These are phyloP conservation scores for Drosophila nigricruria DNA, from an alignment of 2,888 invertebrate genomes.

Conservation along the genomic window DNA sequence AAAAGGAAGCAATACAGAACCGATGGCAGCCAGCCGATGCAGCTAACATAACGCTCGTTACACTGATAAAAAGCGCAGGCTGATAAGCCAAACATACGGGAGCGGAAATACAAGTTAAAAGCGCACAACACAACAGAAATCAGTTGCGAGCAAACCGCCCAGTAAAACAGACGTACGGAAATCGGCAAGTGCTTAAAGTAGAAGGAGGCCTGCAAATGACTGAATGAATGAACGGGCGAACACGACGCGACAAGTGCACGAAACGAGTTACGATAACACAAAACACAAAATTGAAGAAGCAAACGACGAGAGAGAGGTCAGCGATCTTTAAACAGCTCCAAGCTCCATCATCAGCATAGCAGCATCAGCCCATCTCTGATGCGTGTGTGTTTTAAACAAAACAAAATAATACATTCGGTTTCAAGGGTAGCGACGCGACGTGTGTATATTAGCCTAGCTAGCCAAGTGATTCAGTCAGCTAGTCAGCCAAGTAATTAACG, in stretches of 20 bases:
- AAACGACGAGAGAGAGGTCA: constrained; percentile 55
- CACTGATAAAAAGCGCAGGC: constrained; percentile 30
- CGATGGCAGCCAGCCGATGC: constrained; percentile 9
- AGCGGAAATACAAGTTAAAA: constrained; percentile 55
- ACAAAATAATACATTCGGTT: constrained; percentile 48
- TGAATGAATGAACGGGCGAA: constrained; percentile 60
- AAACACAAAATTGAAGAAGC: constrained; percentile 58
- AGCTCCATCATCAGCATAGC: constrained; percentile 22
- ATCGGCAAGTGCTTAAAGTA: constrained; percentile 35
- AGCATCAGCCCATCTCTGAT: constrained; percentile 28
- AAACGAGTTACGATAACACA: constrained; percentile 71
- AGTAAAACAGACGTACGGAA: constrained; percentile 67
- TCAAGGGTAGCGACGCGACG: constrained; percentile 63
- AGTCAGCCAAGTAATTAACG: constrained; percentile 37
- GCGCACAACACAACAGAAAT: constrained; percentile 51
- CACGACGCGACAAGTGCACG: constrained; percentile 61
- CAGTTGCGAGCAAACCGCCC: constrained; percentile 62
- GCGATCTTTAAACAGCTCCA: constrained; percentile 71
- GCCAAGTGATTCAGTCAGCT: constrained; percentile 51
- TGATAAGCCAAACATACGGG: constrained; percentile 41
- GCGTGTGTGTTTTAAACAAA: constrained; percentile 34
- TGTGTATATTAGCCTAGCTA: constrained; percentile 27
- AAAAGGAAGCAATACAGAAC: background rate
- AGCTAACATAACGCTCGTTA: constrained; percentile 13
- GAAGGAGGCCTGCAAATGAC: constrained; percentile 47